These are phyloP conservation scores for Caenorhabditis wallacei DNA, from an alignment of 2,888 invertebrate genomes.

Conservation along the genomic window DNA sequence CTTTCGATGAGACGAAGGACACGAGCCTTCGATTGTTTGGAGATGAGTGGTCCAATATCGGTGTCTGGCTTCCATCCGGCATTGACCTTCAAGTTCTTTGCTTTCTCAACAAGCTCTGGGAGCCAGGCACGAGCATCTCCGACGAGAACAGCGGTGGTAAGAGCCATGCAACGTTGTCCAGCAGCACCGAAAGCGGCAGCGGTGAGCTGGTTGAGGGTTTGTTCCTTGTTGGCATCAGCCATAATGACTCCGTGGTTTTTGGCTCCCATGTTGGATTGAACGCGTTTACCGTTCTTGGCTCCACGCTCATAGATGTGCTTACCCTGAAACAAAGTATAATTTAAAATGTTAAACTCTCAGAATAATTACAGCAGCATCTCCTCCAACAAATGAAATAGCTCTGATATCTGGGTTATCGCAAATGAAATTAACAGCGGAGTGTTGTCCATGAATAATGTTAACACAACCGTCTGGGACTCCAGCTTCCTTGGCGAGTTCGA, in stretches of 20 bases:
- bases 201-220: conserved; percentile 90
- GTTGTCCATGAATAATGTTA: conserved; percentile 96
- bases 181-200: conserved; percentile 99
- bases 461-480: conserved; percentile 97
- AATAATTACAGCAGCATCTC: conserved; percentile 90
- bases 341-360: neutral
- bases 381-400: conserved; percentile 98
- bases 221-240: conserved; percentile 98
- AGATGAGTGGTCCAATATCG: conserved; percentile 92
- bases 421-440: conserved; percentile 95
- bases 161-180: conserved; percentile 99
- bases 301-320: conserved; percentile 96
- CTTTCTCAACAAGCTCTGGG: conserved; percentile 90
- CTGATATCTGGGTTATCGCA: conserved; percentile 96
- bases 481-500: conserved; percentile 91
- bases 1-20: conserved; percentile 85
- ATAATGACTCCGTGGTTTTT: conserved; percentile 98
- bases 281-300: conserved; percentile 93
- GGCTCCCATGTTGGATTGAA: conserved; percentile 99
- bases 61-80: conserved; percentile 87
- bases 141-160: conserved; percentile 93
- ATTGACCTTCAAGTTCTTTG: conserved; percentile 92
- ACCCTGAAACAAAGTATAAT: conserved; percentile 86
- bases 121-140: conserved; percentile 95
- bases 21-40: conserved; percentile 91